A percentile compares a stretch with the other conserved stretches of the same genome.
Conservation (phyloP, 2,888 invertebrate genomes). For the Atherix ibis region DNA sequence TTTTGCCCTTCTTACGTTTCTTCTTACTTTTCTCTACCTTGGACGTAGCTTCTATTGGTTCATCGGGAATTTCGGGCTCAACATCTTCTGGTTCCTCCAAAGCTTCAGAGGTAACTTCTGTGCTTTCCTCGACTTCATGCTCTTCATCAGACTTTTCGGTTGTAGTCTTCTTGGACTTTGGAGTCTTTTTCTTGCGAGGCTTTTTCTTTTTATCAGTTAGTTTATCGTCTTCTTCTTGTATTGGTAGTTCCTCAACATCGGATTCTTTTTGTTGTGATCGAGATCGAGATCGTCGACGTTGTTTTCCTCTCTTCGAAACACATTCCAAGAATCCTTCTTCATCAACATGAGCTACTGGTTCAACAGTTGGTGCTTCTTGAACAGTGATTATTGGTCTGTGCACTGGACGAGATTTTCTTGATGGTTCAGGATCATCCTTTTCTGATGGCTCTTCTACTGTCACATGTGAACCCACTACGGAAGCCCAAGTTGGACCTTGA, state of each 20-base stretch:
- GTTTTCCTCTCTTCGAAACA: slow-evolving; percentile 32
- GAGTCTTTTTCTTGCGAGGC: not conserved
- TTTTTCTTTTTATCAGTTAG: not conserved
- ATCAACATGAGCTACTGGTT: slow-evolving; percentile 18
- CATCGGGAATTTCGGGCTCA: not conserved
- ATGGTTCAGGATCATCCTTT: not conserved
- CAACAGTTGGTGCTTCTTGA: slow-evolving; percentile 17
- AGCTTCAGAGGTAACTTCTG: too few relatives aligned
- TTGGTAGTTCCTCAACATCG: slow-evolving; percentile 12
- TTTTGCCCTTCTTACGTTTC: not conserved
- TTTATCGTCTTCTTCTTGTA: not conserved
- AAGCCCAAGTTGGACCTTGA: slow-evolving; percentile 18
- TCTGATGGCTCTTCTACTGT: slow-evolving; percentile 5
- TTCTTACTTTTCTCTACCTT: not conserved
- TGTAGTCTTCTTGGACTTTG: too few relatives aligned
- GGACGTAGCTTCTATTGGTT: not conserved
- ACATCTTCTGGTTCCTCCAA: too few relatives aligned
- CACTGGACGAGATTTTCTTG: slow-evolving; percentile 17
- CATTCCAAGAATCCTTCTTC: slow-evolving; percentile 36
- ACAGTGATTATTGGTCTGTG: slow-evolving; percentile 17
- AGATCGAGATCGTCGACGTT: slow-evolving; percentile 6
- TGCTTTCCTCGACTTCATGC: too few relatives aligned
- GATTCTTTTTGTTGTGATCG: not conserved
- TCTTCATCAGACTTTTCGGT: too few relatives aligned
- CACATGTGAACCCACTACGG: slow-evolving; percentile 14